Evolutionary conservation across 2,113 vertebrate genomes (phyloP), one percentile per base, ranked within the genome.

Genomic region (Addax nasomaculatus): DNA sequence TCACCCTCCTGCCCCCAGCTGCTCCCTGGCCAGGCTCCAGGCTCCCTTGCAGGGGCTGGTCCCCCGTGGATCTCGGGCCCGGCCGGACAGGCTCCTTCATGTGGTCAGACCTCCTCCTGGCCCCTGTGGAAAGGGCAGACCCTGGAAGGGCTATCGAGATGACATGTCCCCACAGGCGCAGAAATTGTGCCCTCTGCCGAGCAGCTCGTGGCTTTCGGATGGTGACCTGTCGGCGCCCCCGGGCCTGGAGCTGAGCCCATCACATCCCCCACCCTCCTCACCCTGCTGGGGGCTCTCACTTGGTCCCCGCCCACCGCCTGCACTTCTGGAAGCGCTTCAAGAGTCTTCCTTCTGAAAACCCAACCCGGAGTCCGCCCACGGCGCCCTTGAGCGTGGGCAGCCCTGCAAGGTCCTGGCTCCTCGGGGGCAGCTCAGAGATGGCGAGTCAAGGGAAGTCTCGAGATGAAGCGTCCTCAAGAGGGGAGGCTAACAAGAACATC

Each of bases 201-300:
- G 39, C 1, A 17, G 55, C 19, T 57, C 7, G 11, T 11, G 0
- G 39, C 39, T 84, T 33, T 16, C 3, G 1, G 27, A 14, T 3
- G 23, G 78, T 45, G 17, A 7, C 88, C 13, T 19, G 30, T 3
- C 7, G 0, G 0, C n/a, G 5, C 45, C 4, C 64, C 9, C 9
- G n/a, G 67, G 67, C 67, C 67, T 39, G n/a, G 67, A 70, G n/a
- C n/a, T 39, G n/a, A 36, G 8, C n/a, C n/a, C 67, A 21, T 70
- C 0, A 0, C 19, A 10, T 51, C 36, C 27, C n/a, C 27, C 13
- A 0, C 43, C 6, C 49, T 21, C 3, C 3, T 25, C 45, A 1
- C 6, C 19, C 12, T 13, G 11, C 27, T 4, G 30, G 27, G 36
- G 21, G 51, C 10, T 23, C 70, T 62, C 13, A 4, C 39, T 45